Percentiles rank a stretch among this genome's conserved stretches.
These are phyloP conservation scores for Congeria kusceri DNA, from an alignment of 2,888 invertebrate species.

Conservation along the genomic window DNA sequence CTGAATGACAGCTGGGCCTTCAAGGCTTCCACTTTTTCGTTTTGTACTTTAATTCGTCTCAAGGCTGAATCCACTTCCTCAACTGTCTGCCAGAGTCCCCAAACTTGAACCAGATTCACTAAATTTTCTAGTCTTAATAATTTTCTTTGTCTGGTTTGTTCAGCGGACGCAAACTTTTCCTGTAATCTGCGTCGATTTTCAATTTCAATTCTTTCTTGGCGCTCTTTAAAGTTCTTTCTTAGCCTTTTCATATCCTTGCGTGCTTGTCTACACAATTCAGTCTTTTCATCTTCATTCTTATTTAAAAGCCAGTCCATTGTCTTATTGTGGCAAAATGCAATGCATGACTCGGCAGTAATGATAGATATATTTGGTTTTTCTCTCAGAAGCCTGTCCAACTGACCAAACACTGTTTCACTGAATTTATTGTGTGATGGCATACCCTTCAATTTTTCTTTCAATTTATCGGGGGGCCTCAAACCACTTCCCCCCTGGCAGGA, in stretches of 20 bases:
- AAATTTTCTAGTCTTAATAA: no score
- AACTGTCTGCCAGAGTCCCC: slow-evolving; percentile 52
- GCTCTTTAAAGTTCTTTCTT: slow-evolving; percentile 20
- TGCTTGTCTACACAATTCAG: slow-evolving; percentile 22
- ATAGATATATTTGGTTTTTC: slow-evolving; percentile 40
- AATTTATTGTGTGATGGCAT: slow-evolving; percentile 35
- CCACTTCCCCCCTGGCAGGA: no score
- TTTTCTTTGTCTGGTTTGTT: no score
- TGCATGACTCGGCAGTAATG: slow-evolving; percentile 29
- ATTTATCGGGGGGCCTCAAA: no score
- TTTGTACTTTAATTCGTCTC: slow-evolving; percentile 10
- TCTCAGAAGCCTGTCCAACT: slow-evolving; percentile 30
- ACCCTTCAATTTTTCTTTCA: no score
- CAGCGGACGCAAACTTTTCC: no score
- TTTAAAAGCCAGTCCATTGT: slow-evolving; percentile 33
- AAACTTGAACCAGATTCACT: no score
- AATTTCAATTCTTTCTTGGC: slow-evolving; percentile 13
- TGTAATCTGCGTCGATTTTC: slow-evolving; percentile 19
- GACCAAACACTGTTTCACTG: slow-evolving; percentile 40
- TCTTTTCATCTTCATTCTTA: slow-evolving; percentile 21
- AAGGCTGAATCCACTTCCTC: slow-evolving; percentile 30
- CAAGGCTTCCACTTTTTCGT: slow-evolving; percentile 30
- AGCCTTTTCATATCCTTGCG: slow-evolving; percentile 34
- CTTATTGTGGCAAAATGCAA: slow-evolving; percentile 41
- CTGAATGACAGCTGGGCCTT: slow-evolving; percentile 35